Conservation (phyloP, 2,113 vertebrate species). For the Oryzias melastigma region DNA sequence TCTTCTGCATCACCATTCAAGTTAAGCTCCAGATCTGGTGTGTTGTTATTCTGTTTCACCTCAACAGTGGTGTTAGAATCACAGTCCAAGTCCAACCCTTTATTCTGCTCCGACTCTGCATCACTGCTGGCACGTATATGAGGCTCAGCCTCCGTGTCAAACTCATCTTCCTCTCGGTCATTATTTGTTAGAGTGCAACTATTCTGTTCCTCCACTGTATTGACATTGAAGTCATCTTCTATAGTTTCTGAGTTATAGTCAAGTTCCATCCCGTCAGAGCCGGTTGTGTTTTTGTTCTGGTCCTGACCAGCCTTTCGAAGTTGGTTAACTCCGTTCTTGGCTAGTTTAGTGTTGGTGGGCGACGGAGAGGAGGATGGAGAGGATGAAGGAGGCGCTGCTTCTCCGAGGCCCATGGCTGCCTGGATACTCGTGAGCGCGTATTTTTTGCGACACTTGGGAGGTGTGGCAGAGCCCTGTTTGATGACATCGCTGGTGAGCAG, state of each 20-base stretch:
- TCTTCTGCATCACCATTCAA: slow-evolving; percentile 60
- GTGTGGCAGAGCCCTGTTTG: slow-evolving; percentile 86
- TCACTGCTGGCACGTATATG: slow-evolving; percentile 16
- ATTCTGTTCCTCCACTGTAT: slow-evolving; percentile 43
- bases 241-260: slow-evolving; percentile 58
- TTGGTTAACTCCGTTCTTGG: slow-evolving; percentile 95
- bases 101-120: slow-evolving; percentile 30
- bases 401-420: slow-evolving; percentile 91
- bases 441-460: slow-evolving; percentile 95
- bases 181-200: slow-evolving; percentile 57
- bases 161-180: slow-evolving; percentile 54
- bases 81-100: slow-evolving; percentile 38
- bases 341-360: slow-evolving; percentile 88
- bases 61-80: slow-evolving; percentile 34
- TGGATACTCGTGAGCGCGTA: slow-evolving; percentile 94
- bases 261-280: slow-evolving; percentile 55
- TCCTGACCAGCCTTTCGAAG: slow-evolving; percentile 94
- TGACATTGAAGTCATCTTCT: slow-evolving; percentile 69
- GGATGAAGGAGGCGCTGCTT: slow-evolving; percentile 66
- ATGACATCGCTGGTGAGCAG: slow-evolving; percentile 85
- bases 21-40: slow-evolving; percentile 31
- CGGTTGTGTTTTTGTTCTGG: slow-evolving; percentile 87
- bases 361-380: slow-evolving; percentile 47
- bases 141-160: slow-evolving; percentile 31
- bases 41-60: slow-evolving; percentile 48